Conservation (phyloP, 2,113 vertebrate genomes). For the Aldabrachelys gigantea region DNA sequence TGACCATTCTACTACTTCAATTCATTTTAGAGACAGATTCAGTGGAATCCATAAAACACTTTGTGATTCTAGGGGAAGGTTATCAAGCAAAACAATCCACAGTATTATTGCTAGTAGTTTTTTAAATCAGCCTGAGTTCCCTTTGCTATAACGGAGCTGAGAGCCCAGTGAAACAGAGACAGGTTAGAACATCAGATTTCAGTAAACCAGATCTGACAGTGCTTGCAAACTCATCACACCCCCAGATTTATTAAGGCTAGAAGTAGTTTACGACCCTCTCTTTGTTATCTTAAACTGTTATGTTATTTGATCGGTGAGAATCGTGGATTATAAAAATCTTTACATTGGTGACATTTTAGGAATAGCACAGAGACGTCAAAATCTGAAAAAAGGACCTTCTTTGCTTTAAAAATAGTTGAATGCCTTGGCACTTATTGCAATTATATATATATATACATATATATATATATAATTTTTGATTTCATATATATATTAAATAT, state of each 20-base stretch:
- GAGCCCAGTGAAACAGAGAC: background rate
- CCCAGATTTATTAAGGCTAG: background rate
- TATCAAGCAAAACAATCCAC: background rate
- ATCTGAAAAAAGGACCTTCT: background rate
- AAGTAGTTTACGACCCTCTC: background rate
- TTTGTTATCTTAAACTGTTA: background rate
- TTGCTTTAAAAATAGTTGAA: conserved; percentile 31
- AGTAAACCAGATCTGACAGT: background rate
- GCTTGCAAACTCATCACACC: background rate
- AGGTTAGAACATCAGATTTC: background rate
- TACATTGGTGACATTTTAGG: background rate
- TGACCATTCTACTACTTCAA: background rate
- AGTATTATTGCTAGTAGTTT: conserved; percentile 3
- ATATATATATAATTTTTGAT: too few species aligned
- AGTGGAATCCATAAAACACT: background rate
- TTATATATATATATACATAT: conserved; percentile 5
- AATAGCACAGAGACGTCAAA: background rate
- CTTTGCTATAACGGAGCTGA: conserved; percentile 8
- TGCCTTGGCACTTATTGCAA: conserved; percentile 11
- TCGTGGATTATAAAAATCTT: background rate
- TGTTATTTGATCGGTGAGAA: too few species aligned
- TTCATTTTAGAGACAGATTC: conserved; percentile 17
- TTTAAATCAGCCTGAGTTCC: background rate
- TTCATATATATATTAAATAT: too few species aligned
- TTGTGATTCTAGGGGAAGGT: conserved; percentile 2